Percentiles rank a stretch among this genome's conserved stretches.
phyloP scores from a whole-genome alignment of 2,888 invertebrate species.

The Polydrusus pterygomalis region DNA sequence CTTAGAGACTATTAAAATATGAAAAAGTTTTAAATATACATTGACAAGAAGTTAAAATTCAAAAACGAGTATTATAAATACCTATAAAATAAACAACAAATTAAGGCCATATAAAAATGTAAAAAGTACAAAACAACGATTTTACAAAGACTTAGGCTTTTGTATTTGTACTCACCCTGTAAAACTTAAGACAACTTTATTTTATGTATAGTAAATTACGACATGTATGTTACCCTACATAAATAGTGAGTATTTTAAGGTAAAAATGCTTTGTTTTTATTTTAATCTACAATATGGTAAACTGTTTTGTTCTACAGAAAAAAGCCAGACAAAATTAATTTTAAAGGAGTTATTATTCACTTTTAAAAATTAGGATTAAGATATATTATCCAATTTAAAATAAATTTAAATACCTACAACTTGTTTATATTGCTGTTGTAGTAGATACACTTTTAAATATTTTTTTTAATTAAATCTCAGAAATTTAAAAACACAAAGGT shows the following conservation, averaged over 20 bases:
- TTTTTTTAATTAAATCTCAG: too few relatives aligned
- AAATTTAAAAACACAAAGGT: too few relatives aligned
- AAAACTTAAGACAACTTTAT: constrained; percentile 49
- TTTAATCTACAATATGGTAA: constrained; percentile 71
- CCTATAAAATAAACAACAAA: constrained; percentile 69
- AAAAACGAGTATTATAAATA: constrained; percentile 63
- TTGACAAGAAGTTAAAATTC: constrained; percentile 45
- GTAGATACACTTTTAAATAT: too few relatives aligned
- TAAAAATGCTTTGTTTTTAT: constrained; percentile 68
- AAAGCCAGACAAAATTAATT: constrained; percentile 20
- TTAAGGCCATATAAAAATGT: constrained; percentile 65
- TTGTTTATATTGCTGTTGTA: too few relatives aligned
- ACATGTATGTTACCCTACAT: constrained; percentile 61
- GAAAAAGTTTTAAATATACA: constrained; percentile 12
- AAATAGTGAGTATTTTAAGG: constrained; percentile 69
- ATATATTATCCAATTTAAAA: too few relatives aligned
- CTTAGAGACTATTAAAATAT: not conserved
- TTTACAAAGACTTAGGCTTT: constrained; percentile 51
- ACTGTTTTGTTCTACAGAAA: constrained; percentile 60
- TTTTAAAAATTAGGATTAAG: constrained; percentile 2
- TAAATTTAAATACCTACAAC: too few relatives aligned
- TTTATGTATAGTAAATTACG: constrained; percentile 42
- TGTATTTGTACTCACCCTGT: constrained; percentile 67
- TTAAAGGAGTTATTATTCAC: constrained; percentile 17
- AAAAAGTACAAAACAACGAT: constrained; percentile 59